These are phyloP conservation scores for Limonius californicus DNA, from an alignment of 1,140 invertebrate genomes.

Conservation along the genomic window DNA sequence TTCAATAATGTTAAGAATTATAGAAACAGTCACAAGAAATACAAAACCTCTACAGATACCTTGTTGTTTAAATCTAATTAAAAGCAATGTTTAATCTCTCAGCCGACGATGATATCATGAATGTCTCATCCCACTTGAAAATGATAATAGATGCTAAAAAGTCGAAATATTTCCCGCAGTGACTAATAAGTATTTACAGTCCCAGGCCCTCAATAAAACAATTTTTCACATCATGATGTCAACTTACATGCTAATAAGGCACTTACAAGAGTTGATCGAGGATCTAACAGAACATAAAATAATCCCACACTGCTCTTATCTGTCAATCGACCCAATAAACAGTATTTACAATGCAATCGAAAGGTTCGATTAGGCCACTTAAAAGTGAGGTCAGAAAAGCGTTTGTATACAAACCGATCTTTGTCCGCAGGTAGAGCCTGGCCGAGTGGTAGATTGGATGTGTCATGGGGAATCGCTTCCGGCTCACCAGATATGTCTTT, in stretches of 20 bases:
- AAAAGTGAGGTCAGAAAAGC: conserved; percentile 9
- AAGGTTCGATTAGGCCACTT: conserved; percentile 11
- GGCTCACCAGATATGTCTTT: conserved; percentile 18
- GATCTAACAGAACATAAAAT: not conserved
- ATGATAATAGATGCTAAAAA: too few species aligned
- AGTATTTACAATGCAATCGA: not conserved
- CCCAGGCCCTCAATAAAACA: too few species aligned
- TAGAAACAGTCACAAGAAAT: too few species aligned
- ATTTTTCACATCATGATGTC: not conserved
- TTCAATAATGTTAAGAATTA: too few species aligned
- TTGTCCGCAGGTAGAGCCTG: conserved; percentile 15
- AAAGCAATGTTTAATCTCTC: too few species aligned
- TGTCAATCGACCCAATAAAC: conserved; percentile 8
- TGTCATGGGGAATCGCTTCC: conserved; percentile 21
- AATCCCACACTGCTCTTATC: not conserved
- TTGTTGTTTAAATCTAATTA: too few species aligned
- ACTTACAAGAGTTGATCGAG: not conserved
- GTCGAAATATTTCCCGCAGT: too few species aligned
- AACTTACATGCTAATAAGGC: not conserved
- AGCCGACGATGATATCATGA: too few species aligned
- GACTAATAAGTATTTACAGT: too few species aligned
- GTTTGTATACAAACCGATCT: conserved; percentile 8
- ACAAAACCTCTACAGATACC: too few species aligned
- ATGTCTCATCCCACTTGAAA: too few species aligned
- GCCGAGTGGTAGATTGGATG: conserved; percentile 18